Evolutionary conservation across 2,888 invertebrate species (phyloP).

Genomic region (Mongoloraphidia duomilia): DNA sequence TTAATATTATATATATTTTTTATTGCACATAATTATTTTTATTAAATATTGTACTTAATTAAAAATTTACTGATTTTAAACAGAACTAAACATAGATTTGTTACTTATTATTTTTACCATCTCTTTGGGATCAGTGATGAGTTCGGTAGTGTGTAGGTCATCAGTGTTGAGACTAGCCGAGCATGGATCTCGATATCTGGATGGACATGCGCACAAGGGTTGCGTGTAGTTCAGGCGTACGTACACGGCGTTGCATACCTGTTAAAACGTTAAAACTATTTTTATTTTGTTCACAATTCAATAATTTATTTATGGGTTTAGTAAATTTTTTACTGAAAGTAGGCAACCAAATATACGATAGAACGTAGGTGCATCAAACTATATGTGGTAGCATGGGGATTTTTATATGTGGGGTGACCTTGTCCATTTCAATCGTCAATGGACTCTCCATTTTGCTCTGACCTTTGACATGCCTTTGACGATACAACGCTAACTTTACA

Average conservation of each 20-base stretch:
- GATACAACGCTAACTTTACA: no score
- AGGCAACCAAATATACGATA: no score
- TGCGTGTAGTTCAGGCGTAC: constrained; percentile 84
- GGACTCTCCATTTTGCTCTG: no score
- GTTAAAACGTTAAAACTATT: constrained; percentile 17
- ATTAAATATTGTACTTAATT: not conserved
- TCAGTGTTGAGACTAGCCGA: constrained; percentile 81
- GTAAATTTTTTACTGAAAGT: no score
- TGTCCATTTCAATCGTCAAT: no score
- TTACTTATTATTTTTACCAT: constrained; percentile 41
- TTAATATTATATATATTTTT: not conserved
- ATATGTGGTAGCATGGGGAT: no score
- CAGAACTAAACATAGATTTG: no score
- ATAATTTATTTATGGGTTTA: no score
- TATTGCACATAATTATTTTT: not conserved
- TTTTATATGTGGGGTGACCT: no score
- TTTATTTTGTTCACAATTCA: no score
- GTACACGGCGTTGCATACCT: constrained; percentile 89
- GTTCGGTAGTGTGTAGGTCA: constrained; percentile 82
- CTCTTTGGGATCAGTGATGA: constrained; percentile 71
- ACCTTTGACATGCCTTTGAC: no score
- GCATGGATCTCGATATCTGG: constrained; percentile 78
- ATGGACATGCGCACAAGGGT: constrained; percentile 82
- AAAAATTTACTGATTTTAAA: not conserved
- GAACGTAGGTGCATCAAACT: no score